Evolutionary conservation across 2,113 vertebrate species (phyloP).

Genomic region (Martes martes): DNA sequence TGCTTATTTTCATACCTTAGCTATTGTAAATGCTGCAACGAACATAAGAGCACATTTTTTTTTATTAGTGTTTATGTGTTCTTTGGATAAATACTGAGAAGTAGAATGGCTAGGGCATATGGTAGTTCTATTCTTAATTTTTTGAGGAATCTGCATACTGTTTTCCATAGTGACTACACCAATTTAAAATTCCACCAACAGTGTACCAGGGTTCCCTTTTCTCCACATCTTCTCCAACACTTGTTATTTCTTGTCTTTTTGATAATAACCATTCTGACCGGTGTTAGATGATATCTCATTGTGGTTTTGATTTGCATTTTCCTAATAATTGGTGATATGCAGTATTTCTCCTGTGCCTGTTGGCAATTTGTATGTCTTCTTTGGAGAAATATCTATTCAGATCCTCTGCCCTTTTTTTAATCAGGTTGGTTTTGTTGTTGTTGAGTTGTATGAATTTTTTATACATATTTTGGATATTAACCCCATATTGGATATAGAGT

Average conservation of each 20-base stretch:
- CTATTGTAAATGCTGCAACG: not conserved
- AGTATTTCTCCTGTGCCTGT: not conserved
- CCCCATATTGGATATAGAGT: not conserved
- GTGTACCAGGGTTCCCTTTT: not conserved
- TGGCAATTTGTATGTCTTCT: not conserved
- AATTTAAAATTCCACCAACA: not conserved
- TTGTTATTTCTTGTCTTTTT: not conserved
- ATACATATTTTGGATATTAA: not conserved
- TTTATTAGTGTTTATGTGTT: not conserved
- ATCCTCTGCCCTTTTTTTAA: not conserved
- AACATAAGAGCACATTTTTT: not conserved
- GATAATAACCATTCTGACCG: not conserved
- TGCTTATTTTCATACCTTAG: not conserved
- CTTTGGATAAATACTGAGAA: not conserved
- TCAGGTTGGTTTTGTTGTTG: not conserved
- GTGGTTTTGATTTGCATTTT: not conserved
- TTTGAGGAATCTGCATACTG: not conserved
- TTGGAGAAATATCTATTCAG: not conserved
- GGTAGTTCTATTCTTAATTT: not conserved
- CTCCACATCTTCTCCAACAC: not conserved
- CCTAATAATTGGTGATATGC: not conserved
- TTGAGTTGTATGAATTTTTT: not conserved
- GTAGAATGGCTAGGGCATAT: not conserved
- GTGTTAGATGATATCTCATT: not conserved
- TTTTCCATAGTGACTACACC: not conserved